These are phyloP conservation scores for Campoplex capitator DNA, from an alignment of 2,888 invertebrate genomes.

Conservation along the genomic window DNA sequence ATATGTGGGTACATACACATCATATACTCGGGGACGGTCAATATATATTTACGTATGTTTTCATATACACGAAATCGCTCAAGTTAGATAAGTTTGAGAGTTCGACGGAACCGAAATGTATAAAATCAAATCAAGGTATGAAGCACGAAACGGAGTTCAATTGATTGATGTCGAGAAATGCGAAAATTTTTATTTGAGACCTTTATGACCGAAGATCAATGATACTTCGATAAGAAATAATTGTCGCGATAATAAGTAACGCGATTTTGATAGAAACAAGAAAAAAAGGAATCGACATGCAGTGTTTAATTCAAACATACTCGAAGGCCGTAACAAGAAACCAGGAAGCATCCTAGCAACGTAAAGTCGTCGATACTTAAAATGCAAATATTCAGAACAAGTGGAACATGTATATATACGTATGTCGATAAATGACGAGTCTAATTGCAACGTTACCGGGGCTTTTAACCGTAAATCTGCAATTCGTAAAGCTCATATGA, in stretches of 20 bases:
- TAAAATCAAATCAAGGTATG: neutral
- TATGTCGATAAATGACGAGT: conserved; percentile 32
- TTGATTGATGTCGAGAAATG: neutral
- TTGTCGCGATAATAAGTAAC: too few relatives aligned
- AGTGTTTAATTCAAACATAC: conserved; percentile 1
- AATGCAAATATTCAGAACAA: neutral
- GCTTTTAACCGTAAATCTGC: conserved; percentile 40
- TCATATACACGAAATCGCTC: neutral
- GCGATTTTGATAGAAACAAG: neutral
- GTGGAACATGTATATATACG: conserved; percentile 1
- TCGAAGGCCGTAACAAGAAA: neutral
- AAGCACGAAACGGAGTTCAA: neutral
- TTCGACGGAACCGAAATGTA: neutral
- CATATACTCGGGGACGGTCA: neutral
- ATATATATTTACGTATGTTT: neutral
- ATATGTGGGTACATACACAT: neutral
- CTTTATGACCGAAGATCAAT: neutral
- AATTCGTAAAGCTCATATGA: conserved; percentile 8
- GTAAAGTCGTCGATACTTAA: neutral
- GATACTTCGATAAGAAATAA: neutral
- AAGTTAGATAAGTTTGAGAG: conserved; percentile 4
- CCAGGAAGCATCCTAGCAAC: conserved; percentile 21
- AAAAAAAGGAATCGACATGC: too few relatives aligned
- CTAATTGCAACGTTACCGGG: conserved; percentile 29
- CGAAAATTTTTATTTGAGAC: neutral